phyloP scores from a whole-genome alignment of 1,140 invertebrate genomes.

The Drosophila carrolli region DNA sequence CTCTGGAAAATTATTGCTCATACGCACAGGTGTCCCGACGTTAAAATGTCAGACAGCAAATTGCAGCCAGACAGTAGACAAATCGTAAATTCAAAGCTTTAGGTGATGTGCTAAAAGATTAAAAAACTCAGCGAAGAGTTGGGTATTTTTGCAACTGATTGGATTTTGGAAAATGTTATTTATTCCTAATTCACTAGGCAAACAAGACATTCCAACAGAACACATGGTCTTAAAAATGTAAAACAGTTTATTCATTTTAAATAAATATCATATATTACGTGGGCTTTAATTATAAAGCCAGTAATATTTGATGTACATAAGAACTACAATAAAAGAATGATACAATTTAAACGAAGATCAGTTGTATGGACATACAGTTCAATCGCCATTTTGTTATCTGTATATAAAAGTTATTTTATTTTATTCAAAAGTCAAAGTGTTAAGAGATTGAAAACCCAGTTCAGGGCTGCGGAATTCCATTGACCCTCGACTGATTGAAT shows the following conservation, averaged over 20 bases:
- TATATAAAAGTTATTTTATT: neutral
- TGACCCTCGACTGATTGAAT: conserved; percentile 1
- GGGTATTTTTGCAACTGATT: neutral
- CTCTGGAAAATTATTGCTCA: conserved; percentile 59
- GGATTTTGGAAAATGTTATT: neutral
- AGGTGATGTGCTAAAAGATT: conserved; percentile 6
- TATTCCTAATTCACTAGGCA: neutral
- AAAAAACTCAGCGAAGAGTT: conserved; percentile 13
- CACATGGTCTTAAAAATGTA: too few relatives aligned
- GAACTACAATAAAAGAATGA: too few relatives aligned
- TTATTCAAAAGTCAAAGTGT: neutral
- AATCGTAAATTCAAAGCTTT: conserved; percentile 8
- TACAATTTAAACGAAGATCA: too few relatives aligned
- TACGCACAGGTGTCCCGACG: conserved; percentile 45
- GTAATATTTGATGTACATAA: too few relatives aligned
- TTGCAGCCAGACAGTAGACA: conserved; percentile 20
- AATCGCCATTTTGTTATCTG: neutral
- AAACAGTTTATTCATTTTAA: too few relatives aligned
- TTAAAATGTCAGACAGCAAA: conserved; percentile 35
- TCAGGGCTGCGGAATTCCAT: neutral
- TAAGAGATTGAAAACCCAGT: neutral
- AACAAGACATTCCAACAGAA: too few relatives aligned
- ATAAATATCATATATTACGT: too few relatives aligned
- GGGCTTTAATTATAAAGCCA: too few relatives aligned
- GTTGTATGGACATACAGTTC: too few relatives aligned